Evolutionary conservation across 2,888 invertebrate genomes (phyloP).

Genomic region (Phragmatobia fuliginosa): DNA sequence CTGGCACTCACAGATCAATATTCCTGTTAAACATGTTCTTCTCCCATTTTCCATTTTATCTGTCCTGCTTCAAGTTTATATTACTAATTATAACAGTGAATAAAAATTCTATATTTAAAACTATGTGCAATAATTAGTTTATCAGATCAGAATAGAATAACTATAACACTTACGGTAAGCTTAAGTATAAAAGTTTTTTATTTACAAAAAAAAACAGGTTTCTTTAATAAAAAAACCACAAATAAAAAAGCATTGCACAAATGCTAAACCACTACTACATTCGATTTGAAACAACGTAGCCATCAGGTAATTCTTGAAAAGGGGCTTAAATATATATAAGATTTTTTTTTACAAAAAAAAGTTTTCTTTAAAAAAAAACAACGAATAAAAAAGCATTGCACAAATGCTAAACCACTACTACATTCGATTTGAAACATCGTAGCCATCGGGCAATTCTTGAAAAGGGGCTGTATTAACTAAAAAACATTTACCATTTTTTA

Average conservation of each 20-base stretch:
- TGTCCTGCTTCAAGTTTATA: neutral
- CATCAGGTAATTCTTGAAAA: neutral
- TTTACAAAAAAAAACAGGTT: neutral
- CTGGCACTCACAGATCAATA: too few species aligned
- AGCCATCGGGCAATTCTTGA: neutral
- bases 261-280: neutral
- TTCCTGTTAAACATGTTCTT: too few species aligned
- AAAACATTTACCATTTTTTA: slow-evolving; percentile 67
- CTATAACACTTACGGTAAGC: too few species aligned
- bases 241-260: neutral
- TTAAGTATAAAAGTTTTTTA: too few species aligned
- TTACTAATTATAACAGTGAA: neutral
- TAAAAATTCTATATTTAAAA: neutral
- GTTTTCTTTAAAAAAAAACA: neutral
- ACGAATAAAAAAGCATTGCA: neutral
- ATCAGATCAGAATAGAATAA: too few species aligned
- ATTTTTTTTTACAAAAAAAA: neutral
- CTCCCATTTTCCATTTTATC: neutral
- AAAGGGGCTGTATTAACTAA: neutral
- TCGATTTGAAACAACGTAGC: neutral
- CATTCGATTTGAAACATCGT: neutral
- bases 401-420: neutral
- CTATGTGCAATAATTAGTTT: neutral
- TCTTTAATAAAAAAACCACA: neutral
- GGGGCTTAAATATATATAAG: too few species aligned